phyloP scores from a whole-genome alignment of 2,797 vertebrate species.

The Catostomus latipinnis region DNA sequence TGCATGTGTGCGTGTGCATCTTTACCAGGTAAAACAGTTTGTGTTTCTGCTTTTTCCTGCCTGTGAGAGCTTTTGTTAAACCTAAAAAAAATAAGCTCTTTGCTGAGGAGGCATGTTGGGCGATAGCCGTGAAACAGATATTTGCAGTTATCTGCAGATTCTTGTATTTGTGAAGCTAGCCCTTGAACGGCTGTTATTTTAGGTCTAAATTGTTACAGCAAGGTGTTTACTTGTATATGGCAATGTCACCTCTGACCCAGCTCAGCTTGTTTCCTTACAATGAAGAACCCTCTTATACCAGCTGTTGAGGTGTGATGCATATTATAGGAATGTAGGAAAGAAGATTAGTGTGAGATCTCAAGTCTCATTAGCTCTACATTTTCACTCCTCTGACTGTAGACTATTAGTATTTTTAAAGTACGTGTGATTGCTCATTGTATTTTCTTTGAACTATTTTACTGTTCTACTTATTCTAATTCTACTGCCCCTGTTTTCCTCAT shows the following conservation, averaged over 20 bases:
- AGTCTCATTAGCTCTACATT: neutral
- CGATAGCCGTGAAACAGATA: conserved; percentile 27
- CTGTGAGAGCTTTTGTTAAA: conserved; percentile 13
- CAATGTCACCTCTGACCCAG: neutral
- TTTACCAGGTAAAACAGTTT: neutral
- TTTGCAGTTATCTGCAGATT: conserved; percentile 33
- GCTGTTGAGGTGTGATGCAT: conserved; percentile 1
- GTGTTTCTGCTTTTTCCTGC: conserved; percentile 7
- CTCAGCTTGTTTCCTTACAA: neutral
- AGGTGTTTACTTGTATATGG: neutral
- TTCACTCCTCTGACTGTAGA: neutral
- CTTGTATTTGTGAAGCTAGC: conserved; percentile 8
- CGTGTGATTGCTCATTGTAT: neutral
- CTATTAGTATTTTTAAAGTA: neutral
- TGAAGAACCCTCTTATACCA: conserved; percentile 4
- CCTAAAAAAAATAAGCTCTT: conserved; percentile 16
- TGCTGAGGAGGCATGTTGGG: conserved; percentile 23
- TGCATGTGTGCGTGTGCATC: conserved; percentile 8
- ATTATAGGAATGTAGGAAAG: neutral
- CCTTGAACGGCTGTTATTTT: conserved; percentile 14
- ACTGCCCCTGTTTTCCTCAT: neutral
- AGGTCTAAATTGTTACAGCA: neutral
- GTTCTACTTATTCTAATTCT: neutral
- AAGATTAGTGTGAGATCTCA: neutral
- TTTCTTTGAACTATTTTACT: neutral